These are phyloP conservation scores for Neodiprion fabricii DNA, from an alignment of 1,140 invertebrate genomes.

Conservation along the genomic window DNA sequence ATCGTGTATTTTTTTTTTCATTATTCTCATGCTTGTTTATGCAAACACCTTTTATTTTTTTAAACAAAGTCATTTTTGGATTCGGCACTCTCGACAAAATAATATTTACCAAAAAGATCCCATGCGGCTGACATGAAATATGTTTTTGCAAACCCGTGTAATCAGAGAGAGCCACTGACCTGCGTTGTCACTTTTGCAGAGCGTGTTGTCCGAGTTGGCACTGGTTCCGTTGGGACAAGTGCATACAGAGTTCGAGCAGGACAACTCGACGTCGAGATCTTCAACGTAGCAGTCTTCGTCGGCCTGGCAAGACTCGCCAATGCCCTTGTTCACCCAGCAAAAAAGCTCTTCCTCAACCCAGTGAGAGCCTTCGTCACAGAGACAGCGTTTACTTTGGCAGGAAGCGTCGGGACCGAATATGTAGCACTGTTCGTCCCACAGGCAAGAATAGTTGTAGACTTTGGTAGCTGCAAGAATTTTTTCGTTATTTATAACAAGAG, in stretches of 20 bases:
- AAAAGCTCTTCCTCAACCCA: slow-evolving; percentile 35
- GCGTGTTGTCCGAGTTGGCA: slow-evolving; percentile 17
- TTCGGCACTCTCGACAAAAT: no score
- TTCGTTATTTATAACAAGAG: not conserved
- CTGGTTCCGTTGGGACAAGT: slow-evolving; percentile 30
- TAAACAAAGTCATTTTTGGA: no score
- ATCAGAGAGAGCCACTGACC: slow-evolving; percentile 18
- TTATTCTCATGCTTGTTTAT: no score
- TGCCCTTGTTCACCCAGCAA: slow-evolving; percentile 40
- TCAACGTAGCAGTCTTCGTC: slow-evolving; percentile 35
- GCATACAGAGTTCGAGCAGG: slow-evolving; percentile 26
- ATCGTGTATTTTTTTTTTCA: no score
- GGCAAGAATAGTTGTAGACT: slow-evolving; percentile 29
- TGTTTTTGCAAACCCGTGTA: no score
- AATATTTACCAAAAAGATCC: no score
- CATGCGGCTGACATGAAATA: no score
- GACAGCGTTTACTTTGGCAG: slow-evolving; percentile 32
- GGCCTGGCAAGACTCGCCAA: slow-evolving; percentile 28
- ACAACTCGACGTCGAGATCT: slow-evolving; percentile 8
- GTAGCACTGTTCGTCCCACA: slow-evolving; percentile 33
- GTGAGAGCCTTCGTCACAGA: slow-evolving; percentile 37
- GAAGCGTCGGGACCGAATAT: slow-evolving; percentile 39
- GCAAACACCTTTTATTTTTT: no score
- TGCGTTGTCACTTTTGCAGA: slow-evolving; percentile 20
- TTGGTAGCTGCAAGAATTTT: slow-evolving; percentile 24